Conservation (phyloP, 2,113 vertebrate genomes). For the Ciconia maguari region DNA sequence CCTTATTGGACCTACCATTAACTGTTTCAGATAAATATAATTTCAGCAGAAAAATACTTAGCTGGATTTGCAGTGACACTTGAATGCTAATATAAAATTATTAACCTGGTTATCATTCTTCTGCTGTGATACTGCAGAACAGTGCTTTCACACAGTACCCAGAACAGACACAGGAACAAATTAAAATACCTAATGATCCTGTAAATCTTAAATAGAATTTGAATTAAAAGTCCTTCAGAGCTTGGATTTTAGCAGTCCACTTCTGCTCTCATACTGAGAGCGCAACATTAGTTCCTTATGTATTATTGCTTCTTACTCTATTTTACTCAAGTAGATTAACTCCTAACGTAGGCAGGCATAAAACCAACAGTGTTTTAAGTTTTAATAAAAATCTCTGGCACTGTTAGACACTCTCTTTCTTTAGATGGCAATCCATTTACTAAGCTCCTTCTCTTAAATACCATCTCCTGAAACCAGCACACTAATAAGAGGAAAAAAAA, state of each 20-base stretch:
- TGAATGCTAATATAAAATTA: neutral
- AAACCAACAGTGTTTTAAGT: neutral
- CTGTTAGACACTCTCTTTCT: neutral
- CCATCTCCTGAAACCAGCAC: neutral
- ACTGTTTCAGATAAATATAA: neutral
- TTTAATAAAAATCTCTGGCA: neutral
- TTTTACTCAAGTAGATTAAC: neutral
- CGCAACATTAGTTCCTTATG: neutral
- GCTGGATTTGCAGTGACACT: neutral
- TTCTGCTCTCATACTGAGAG: neutral
- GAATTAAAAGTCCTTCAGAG: neutral
- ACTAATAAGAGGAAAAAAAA: neutral
- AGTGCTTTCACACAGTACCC: neutral
- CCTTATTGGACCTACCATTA: neutral
- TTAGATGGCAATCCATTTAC: neutral
- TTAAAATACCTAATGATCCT: neutral
- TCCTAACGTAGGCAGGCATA: neutral
- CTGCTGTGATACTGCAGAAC: neutral
- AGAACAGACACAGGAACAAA: neutral
- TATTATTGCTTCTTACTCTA: neutral
- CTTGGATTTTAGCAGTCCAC: neutral
- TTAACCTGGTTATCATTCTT: neutral
- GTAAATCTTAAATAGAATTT: neutral
- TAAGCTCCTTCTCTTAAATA: neutral
- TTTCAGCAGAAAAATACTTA: neutral